Percentiles rank a stretch among this genome's conserved stretches.
Conservation (phyloP, 2,113 vertebrate genomes). For the Argyrosomus japonicus region DNA sequence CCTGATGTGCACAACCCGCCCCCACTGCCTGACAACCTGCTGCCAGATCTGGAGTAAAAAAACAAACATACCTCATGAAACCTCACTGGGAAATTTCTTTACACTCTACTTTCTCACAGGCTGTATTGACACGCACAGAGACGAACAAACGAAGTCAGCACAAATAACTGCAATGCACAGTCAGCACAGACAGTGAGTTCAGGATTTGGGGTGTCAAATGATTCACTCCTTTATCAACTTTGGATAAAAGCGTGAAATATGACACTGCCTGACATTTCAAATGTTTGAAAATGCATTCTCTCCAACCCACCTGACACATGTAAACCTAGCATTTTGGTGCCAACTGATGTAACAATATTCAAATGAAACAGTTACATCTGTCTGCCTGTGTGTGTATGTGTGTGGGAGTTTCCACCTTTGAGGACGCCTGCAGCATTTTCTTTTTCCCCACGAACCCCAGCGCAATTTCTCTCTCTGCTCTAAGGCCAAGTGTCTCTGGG, state of each 20-base stretch:
- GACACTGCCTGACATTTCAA: not conserved
- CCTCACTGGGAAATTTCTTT: constrained; percentile 12
- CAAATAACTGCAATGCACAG: constrained; percentile 1
- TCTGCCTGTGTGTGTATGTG: not conserved
- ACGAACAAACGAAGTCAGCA: constrained; percentile 16
- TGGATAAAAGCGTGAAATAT: not conserved
- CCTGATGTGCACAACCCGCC: constrained; percentile 61
- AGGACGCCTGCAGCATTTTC: constrained; percentile 42
- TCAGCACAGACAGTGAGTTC: not conserved
- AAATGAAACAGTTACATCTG: not conserved
- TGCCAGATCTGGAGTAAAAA: constrained; percentile 68
- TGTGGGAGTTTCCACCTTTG: constrained; percentile 61
- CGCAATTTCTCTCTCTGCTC: constrained; percentile 77
- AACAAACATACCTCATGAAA: constrained; percentile 44
- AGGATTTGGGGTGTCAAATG: not conserved
- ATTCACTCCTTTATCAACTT: not conserved
- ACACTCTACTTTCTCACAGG: constrained; percentile 32
- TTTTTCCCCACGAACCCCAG: constrained; percentile 68
- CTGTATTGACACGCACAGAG: constrained; percentile 17
- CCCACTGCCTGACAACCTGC: constrained; percentile 57
- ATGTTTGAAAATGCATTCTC: not conserved
- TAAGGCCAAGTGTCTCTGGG: constrained; percentile 69
- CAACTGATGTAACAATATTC: not conserved
- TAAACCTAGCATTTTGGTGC: not conserved
- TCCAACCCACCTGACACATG: not conserved